Conservation (phyloP, 2,797 vertebrate species). For the Pitangus sulphuratus region DNA sequence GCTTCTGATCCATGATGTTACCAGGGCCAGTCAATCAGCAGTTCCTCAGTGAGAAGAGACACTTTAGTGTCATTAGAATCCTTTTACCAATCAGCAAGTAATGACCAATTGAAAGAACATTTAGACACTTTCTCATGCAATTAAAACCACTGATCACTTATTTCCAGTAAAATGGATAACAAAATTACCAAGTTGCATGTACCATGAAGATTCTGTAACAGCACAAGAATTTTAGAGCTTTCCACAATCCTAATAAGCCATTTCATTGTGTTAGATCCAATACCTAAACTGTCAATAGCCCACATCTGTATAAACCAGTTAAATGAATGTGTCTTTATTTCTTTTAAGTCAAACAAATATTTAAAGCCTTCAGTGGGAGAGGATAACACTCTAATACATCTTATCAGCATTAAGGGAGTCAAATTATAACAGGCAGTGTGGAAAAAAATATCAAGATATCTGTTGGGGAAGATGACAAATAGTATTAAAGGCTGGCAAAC, state of each 20-base stretch:
- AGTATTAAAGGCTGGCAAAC: slow-evolving; percentile 33
- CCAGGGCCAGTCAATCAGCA: background rate
- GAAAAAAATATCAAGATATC: background rate
- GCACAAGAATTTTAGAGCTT: background rate
- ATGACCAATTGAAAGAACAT: background rate
- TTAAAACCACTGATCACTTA: background rate
- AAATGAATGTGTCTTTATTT: background rate
- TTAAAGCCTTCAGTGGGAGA: background rate
- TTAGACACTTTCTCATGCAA: background rate
- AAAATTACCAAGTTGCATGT: background rate
- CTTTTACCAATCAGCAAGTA: background rate
- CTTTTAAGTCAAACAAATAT: background rate
- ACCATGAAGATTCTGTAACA: background rate
- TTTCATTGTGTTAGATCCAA: background rate
- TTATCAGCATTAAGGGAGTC: background rate
- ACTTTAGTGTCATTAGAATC: background rate
- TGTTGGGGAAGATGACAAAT: slow-evolving; percentile 33
- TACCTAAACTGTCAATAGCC: background rate
- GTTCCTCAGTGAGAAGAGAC: background rate
- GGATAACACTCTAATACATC: background rate
- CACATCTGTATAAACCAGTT: background rate
- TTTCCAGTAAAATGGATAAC: background rate
- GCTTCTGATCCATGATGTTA: background rate
- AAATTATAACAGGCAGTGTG: background rate
- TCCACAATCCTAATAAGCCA: background rate